Conservation (phyloP, 2,113 vertebrate genomes). For the Vidua macroura region DNA sequence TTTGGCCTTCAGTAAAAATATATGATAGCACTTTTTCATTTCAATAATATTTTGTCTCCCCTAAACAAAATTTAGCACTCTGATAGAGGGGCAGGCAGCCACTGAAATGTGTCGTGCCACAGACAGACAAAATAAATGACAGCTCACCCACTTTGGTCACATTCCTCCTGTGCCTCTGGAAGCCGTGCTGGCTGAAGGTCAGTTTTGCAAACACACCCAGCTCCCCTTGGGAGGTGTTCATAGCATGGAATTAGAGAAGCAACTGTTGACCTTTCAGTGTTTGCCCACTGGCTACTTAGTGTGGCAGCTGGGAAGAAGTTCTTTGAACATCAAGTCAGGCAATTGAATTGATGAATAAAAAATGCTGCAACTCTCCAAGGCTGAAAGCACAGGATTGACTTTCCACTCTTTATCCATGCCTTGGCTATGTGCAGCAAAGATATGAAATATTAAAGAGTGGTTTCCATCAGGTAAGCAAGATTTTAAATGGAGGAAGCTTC, state of each 20-base stretch:
- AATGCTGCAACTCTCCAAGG: background rate
- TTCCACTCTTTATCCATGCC: background rate
- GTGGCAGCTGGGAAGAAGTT: constrained; percentile 12
- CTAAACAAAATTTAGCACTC: background rate
- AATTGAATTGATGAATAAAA: constrained; percentile 19
- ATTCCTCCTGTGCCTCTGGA: background rate
- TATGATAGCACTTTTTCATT: background rate
- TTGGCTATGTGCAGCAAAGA: constrained; percentile 6
- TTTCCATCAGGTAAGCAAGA: constrained; percentile 48
- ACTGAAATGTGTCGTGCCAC: background rate
- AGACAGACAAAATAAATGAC: background rate
- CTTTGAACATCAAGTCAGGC: background rate
- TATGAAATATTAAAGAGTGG: constrained; percentile 45
- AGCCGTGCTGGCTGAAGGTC: constrained; percentile 1
- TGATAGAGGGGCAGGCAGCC: background rate
- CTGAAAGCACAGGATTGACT: constrained; percentile 20
- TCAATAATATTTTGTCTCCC: background rate
- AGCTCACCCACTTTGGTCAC: background rate
- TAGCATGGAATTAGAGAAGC: background rate
- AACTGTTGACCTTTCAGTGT: constrained; percentile 32
- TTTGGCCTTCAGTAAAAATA: background rate
- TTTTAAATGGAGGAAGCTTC: constrained; percentile 37
- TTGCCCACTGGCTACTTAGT: constrained; percentile 17
- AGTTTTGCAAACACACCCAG: background rate
- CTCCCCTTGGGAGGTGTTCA: background rate